Evolutionary conservation across 2,113 vertebrate genomes (phyloP), one percentile per base, ranked within the genome.

Genomic region (Mugil cephalus): DNA sequence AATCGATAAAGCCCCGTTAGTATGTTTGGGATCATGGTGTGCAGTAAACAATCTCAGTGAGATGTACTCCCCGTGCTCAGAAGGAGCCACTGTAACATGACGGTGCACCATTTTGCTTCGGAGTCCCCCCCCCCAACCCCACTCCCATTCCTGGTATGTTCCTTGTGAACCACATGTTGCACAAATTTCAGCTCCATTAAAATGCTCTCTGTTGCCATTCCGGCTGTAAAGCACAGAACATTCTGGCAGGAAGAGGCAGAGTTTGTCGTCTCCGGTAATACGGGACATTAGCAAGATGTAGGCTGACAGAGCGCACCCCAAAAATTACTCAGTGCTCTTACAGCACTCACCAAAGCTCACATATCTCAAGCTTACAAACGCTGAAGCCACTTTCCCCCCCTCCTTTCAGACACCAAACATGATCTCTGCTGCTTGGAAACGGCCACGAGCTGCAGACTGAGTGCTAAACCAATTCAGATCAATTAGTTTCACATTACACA

Each of bases 1-100:
- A 92, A 93, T 86, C 80, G 87, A 94, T 94, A 93, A 93, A 93
- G 84, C 48, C 78, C 74, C 30, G 80, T 90, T 88, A 87, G 85
- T 64, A 84, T 83, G 84, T 86, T 90, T 76, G 78, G 77, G 69
- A 30, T 68, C 74, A 78, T 4, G 42, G 82, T 72, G 73, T 61
- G 76, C 63, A 82, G 79, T 72, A 79, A 85, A 80, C 75, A 66
- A 70, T 72, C 18, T 70, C 43, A 13, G 42, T 24, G 30, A 67
- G 62, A 76, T 24, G 51, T 46, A 54, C 52, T 61, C 14, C 9
- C 19, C 4, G 14, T 52, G 47, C 76, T 63, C 34, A 69, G 53
- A 61, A 8, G 13, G 69, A 77, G 65, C 58, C 17, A 46, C 65
- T 65, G 79, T 34, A 76, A 73, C 64, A 72, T 78, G 69, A 83